Percentiles rank a stretch among this genome's conserved stretches.
Conservation (phyloP, 2,797 vertebrate genomes). For the Tragopan temminckii region DNA sequence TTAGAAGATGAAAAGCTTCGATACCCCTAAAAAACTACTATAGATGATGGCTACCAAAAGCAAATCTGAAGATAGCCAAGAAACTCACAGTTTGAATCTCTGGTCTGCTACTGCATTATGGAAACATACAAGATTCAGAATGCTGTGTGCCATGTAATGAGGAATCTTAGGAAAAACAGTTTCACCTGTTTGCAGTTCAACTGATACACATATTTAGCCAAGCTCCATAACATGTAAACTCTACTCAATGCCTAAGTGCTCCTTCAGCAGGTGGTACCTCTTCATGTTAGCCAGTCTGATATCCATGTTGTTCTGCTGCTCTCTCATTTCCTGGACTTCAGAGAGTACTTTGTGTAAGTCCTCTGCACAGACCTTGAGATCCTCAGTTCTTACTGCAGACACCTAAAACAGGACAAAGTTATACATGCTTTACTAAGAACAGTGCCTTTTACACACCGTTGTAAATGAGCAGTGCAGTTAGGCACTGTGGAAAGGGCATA, state of each 20-base stretch:
- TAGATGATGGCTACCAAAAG: not conserved
- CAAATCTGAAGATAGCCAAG: not conserved
- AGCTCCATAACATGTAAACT: not conserved
- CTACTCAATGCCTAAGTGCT: not conserved
- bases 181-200: constrained; percentile 49
- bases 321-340: constrained; percentile 76
- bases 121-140: not conserved
- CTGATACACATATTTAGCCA: not conserved
- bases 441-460: not conserved
- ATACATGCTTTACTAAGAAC: not conserved
- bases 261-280: constrained; percentile 46
- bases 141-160: not conserved
- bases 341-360: constrained; percentile 77
- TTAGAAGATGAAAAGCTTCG: constrained; percentile 1
- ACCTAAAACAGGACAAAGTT: constrained; percentile 51
- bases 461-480: not conserved
- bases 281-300: constrained; percentile 76
- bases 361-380: constrained; percentile 58
- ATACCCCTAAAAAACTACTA: not conserved
- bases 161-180: not conserved
- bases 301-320: constrained; percentile 78
- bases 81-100: not conserved
- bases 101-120: not conserved
- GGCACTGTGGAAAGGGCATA: not conserved
- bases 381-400: constrained; percentile 70